phyloP scores from a whole-genome alignment of 2,888 invertebrate species.

The Malthinus seriepunctatus region DNA sequence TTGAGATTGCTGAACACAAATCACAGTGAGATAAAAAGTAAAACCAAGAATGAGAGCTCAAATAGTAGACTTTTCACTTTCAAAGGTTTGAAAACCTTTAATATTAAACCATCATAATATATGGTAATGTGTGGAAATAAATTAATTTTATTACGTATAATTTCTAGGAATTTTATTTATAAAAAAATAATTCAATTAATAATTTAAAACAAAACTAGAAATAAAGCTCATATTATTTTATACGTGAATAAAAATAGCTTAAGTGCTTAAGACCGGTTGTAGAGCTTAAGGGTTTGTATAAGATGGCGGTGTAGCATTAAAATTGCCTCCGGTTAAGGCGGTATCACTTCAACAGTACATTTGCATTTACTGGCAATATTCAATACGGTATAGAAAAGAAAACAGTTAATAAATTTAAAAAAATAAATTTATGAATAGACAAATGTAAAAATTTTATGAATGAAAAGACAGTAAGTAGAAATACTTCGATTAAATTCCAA shows the following conservation, averaged over 20 bases:
- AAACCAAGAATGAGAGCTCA: no score
- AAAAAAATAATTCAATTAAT: not conserved
- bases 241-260: not conserved
- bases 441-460: not conserved
- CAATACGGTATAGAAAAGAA: not conserved
- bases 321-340: conserved; percentile 43
- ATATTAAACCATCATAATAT: no score
- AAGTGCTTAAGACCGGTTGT: conserved; percentile 36
- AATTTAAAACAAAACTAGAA: not conserved
- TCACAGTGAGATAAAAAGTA: no score
- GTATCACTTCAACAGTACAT: conserved; percentile 30
- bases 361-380: not conserved
- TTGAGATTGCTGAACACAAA: no score
- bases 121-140: no score
- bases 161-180: not conserved
- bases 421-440: not conserved
- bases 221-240: not conserved
- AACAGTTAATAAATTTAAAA: not conserved
- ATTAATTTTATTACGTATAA: no score
- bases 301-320: conserved; percentile 41
- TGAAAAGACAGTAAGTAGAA: not conserved
- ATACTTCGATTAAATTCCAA: not conserved
- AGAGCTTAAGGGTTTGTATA: conserved; percentile 34
- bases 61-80: no score
- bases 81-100: no score